These are phyloP conservation scores for Chalcosyrphus nemorum DNA, from an alignment of 2,888 invertebrate genomes.

Conservation along the genomic window DNA sequence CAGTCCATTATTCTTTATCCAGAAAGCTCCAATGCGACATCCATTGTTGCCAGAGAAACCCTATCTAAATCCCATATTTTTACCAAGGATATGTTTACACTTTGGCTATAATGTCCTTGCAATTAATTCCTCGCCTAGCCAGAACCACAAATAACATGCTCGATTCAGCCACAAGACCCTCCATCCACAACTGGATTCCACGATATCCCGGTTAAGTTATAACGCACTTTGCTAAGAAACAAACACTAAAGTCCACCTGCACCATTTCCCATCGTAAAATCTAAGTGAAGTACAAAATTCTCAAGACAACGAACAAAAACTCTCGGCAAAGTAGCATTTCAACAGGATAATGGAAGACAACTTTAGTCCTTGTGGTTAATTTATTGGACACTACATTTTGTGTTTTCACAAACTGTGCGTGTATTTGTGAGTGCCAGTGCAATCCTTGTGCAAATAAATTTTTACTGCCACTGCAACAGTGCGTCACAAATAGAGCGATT, in stretches of 20 bases:
- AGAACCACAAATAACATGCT: constrained; percentile 29
- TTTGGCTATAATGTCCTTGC: constrained; percentile 5
- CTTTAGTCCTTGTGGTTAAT: constrained; percentile 64
- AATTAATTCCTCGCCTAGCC: constrained; percentile 2
- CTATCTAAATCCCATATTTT: not conserved
- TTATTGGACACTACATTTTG: constrained; percentile 58
- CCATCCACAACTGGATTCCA: constrained; percentile 15
- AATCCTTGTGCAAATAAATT: constrained; percentile 11
- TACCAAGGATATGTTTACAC: constrained; percentile 21
- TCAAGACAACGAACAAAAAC: constrained; percentile 45
- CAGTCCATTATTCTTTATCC: not conserved
- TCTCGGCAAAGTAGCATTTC: constrained; percentile 60
- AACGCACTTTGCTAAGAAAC: constrained; percentile 49
- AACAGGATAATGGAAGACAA: constrained; percentile 69
- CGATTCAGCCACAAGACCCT: constrained; percentile 49
- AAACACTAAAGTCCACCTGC: constrained; percentile 58
- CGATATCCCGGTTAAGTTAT: constrained; percentile 50
- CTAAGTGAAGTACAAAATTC: constrained; percentile 42
- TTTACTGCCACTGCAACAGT: constrained; percentile 44
- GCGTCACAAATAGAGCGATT: constrained; percentile 68
- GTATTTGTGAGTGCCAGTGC: not conserved
- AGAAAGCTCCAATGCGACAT: not conserved
- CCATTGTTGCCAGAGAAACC: not conserved
- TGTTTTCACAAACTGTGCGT: not conserved
- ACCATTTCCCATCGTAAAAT: constrained; percentile 61